Percentiles rank a stretch among this genome's conserved stretches.
Conservation (phyloP, 1,140 invertebrate species). For the Brachionus calyciflorus region DNA sequence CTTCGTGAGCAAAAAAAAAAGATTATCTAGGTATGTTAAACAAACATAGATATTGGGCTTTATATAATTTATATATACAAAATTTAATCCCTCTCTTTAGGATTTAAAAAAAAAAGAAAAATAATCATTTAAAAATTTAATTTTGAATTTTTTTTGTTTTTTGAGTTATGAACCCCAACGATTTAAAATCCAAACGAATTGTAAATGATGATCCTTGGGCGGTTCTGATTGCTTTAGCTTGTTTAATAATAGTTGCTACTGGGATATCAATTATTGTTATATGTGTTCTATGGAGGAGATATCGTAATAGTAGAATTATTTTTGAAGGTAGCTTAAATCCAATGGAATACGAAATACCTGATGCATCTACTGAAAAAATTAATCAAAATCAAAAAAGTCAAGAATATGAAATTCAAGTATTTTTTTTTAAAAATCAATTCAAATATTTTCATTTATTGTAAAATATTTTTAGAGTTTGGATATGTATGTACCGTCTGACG, state of each 20-base stretch:
- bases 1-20: no score
- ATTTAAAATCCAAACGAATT: not conserved
- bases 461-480: slow-evolving; percentile 39
- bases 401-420: slow-evolving; percentile 40
- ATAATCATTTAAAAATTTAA: not conserved
- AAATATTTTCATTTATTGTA: not conserved
- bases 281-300: slow-evolving; percentile 20
- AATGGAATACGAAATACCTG: slow-evolving; percentile 19
- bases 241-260: slow-evolving; percentile 35
- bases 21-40: no score
- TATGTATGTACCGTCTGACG: slow-evolving; percentile 44
- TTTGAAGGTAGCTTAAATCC: slow-evolving; percentile 6
- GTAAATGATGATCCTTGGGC: slow-evolving; percentile 40
- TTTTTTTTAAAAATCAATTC: no score
- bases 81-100: not conserved
- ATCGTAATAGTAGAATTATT: slow-evolving; percentile 23
- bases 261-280: slow-evolving; percentile 17
- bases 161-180: slow-evolving; percentile 9
- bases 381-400: not conserved
- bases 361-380: not conserved
- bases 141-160: not conserved
- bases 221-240: slow-evolving; percentile 24
- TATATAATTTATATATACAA: slow-evolving; percentile 15
- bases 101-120: not conserved
- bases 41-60: not conserved